Percentiles rank a stretch among this genome's conserved stretches.
phyloP scores from a whole-genome alignment of 2,797 vertebrate species.

The Botia kubotai region DNA sequence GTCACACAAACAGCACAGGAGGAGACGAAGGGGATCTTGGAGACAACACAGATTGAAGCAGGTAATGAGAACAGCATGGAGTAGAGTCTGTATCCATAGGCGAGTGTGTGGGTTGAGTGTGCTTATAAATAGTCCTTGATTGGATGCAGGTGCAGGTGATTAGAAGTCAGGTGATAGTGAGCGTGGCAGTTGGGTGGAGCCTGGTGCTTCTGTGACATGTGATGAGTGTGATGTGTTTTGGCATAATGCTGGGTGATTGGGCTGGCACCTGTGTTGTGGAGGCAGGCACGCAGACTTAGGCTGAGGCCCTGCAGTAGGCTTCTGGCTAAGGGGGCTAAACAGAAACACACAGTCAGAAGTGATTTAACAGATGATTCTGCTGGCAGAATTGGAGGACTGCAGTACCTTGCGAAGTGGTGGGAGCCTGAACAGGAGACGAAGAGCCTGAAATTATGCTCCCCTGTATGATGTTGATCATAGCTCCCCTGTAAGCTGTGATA shows the following conservation, averaged over 20 bases:
- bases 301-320: conserved; percentile 96
- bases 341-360: background rate
- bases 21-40: too few species aligned
- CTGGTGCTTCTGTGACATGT: background rate
- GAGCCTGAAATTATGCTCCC: conserved; percentile 83
- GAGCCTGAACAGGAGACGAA: conserved; percentile 78
- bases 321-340: conserved; percentile 87
- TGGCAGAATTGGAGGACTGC: background rate
- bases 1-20: too few species aligned
- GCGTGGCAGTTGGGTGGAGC: too few species aligned
- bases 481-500: conserved; percentile 89
- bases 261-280: conserved; percentile 82
- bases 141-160: too few species aligned
- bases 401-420: conserved; percentile 80
- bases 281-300: conserved; percentile 96
- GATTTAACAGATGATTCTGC: too few species aligned
- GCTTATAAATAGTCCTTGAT: too few species aligned
- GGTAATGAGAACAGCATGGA: too few species aligned
- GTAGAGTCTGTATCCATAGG: too few species aligned
- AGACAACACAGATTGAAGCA: too few species aligned
- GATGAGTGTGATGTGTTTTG: background rate
- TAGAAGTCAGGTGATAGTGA: too few species aligned
- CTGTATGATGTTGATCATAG: too few species aligned
- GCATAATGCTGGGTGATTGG: background rate
- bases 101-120: too few species aligned